These are phyloP conservation scores for Eolophus roseicapilla DNA, from an alignment of 2,113 vertebrate genomes.

Conservation along the genomic window DNA sequence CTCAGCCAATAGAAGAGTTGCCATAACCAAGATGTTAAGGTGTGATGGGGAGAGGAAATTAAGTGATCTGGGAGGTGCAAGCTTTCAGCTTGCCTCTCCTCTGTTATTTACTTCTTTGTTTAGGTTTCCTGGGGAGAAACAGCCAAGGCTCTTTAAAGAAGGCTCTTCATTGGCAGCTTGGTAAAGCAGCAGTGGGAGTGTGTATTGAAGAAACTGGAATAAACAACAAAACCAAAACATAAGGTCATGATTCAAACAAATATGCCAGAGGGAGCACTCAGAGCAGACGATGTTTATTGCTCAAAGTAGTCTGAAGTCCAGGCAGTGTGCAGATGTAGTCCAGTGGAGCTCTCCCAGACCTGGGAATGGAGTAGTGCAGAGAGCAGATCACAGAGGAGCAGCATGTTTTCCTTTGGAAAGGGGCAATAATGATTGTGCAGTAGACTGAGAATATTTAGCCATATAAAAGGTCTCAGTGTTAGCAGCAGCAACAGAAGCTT, in stretches of 20 bases:
- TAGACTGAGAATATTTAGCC: not conserved
- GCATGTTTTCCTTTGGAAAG: not conserved
- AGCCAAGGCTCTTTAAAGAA: not conserved
- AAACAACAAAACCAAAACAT: conserved; percentile 42
- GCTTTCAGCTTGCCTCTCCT: not conserved
- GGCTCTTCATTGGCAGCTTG: not conserved
- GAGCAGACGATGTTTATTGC: not conserved
- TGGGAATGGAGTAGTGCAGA: not conserved
- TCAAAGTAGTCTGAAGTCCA: not conserved
- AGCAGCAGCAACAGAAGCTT: not conserved
- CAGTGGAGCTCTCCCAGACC: not conserved
- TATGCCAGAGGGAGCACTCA: not conserved
- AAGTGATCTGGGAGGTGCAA: not conserved
- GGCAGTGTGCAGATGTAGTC: not conserved
- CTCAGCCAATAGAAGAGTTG: not conserved
- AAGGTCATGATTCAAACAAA: conserved; percentile 19
- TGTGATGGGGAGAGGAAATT: not conserved
- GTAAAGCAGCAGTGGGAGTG: not conserved
- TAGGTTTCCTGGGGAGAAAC: not conserved
- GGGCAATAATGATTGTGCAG: not conserved
- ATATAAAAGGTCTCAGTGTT: not conserved
- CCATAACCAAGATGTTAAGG: not conserved
- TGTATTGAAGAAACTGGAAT: not conserved
- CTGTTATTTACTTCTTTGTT: not conserved
- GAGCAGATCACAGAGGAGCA: not conserved